Conservation (phyloP, 2,113 vertebrate species). For the Melanerpes formicivorus region DNA sequence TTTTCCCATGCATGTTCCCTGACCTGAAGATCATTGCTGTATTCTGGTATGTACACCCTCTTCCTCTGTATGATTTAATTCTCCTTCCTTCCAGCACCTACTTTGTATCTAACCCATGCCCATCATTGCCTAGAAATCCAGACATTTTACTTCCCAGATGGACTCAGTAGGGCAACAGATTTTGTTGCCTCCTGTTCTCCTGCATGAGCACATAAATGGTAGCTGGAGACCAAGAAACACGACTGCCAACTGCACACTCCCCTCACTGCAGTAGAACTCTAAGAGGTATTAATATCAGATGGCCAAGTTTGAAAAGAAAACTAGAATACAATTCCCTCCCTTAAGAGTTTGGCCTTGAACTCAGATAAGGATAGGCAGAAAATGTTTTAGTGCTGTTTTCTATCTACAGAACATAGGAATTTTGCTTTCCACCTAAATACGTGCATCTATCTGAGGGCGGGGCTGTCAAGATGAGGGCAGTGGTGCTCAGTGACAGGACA, state of each 20-base stretch:
- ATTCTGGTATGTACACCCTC: not conserved
- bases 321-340: not conserved
- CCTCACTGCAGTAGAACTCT: not conserved
- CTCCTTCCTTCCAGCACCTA: not conserved
- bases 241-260: not conserved
- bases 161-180: conserved; percentile 7
- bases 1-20: not conserved
- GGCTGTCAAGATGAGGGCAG: too few relatives aligned
- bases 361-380: not conserved
- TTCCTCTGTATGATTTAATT: not conserved
- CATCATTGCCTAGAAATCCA: not conserved
- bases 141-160: conserved; percentile 36
- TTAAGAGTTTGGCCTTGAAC: not conserved
- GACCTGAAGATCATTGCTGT: not conserved
- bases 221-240: not conserved
- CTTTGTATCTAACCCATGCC: not conserved
- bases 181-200: conserved; percentile 25
- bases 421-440: not conserved
- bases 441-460: not conserved
- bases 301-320: not conserved
- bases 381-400: not conserved
- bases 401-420: not conserved
- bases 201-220: not conserved
- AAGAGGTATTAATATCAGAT: not conserved
- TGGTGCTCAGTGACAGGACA: too few relatives aligned